Evolutionary conservation across 2,113 vertebrate genomes (phyloP), one percentile per base, ranked within the genome.

Genomic region (Erythrolamprus reginae): DNA sequence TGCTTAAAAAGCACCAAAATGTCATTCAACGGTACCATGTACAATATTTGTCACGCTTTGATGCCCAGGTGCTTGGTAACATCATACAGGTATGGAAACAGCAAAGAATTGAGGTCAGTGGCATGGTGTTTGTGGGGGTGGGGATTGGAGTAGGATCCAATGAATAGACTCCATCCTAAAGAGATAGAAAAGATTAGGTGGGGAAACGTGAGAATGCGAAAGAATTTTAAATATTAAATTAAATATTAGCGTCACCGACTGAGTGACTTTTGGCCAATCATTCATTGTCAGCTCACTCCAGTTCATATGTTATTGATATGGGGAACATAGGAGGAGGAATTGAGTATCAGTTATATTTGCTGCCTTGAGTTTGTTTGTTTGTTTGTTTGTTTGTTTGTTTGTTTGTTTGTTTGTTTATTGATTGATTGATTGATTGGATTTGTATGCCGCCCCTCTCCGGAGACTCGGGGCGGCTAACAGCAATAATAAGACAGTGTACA

Each of bases 11-110:
- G 38, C 92, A 97, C 86, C 92, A 10, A 53, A 58, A 86, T 1
- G 94, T 98, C 4, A 93, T 99, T 19, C 98, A 98, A 89, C 98
- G 98, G 15, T 99, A 99, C 95, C 97, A 99, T 7, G 92, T 98
- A 15, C 98, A 98, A 94, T 99, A 99, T 93, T 93, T 99, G 93
- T 97, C 98, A 6, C 97, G 97, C 94, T 99, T 98, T 42, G 98
- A 99, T 26, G 98, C 98, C 8, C 95, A 99, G 86, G 93, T 98
- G 86, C 98, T 99, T 88, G 99, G 98, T 21, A 98, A 99, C 87
- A 96, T 98, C 95, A 98, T 98, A 90, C 99, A 99, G 98, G 98
- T 99, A 95, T 53, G 58, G 70, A 88, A 5, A 24, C 24, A 17
- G 26, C 15, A 42, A 48, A 38, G 42, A 89, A 6, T 1, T 58